phyloP scores from a whole-genome alignment of 1,140 invertebrate genomes.

The Helicorthomorpha holstii region DNA sequence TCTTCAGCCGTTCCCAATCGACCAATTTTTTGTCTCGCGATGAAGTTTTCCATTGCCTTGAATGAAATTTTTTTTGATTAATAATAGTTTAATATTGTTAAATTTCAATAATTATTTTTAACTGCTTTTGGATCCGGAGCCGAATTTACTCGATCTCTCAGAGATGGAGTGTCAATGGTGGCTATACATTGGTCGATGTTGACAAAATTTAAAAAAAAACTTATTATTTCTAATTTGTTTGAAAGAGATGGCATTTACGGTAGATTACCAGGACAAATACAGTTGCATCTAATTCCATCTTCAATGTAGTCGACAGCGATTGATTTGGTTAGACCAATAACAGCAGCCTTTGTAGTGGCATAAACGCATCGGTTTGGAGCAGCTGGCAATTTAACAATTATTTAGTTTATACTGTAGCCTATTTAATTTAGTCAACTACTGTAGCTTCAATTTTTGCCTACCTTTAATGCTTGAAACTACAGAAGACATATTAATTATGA shows the following conservation, averaged over 20 bases:
- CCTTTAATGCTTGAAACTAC: slow-evolving; percentile 27
- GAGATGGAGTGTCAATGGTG: slow-evolving; percentile 23
- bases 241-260: no score
- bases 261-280: slow-evolving; percentile 28
- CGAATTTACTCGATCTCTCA: slow-evolving; percentile 20
- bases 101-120: slow-evolving; percentile 1
- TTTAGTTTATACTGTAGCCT: neutral
- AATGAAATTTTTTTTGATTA: neutral
- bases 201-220: neutral
- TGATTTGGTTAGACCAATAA: slow-evolving; percentile 29
- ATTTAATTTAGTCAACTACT: neutral
- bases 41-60: slow-evolving; percentile 22
- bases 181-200: slow-evolving; percentile 13
- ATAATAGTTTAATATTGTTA: neutral
- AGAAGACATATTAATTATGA: slow-evolving; percentile 31
- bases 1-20: slow-evolving; percentile 28
- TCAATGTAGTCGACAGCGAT: slow-evolving; percentile 25
- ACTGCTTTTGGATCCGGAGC: slow-evolving; percentile 19
- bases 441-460: slow-evolving; percentile 5
- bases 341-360: slow-evolving; percentile 27
- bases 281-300: slow-evolving; percentile 24
- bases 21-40: slow-evolving; percentile 25
- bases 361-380: slow-evolving; percentile 27
- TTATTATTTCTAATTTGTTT: neutral
- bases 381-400: slow-evolving; percentile 14